Base-by-base conservation (phyloP, 1,140 invertebrate species). In the Mesaphorura yosii region DNA sequence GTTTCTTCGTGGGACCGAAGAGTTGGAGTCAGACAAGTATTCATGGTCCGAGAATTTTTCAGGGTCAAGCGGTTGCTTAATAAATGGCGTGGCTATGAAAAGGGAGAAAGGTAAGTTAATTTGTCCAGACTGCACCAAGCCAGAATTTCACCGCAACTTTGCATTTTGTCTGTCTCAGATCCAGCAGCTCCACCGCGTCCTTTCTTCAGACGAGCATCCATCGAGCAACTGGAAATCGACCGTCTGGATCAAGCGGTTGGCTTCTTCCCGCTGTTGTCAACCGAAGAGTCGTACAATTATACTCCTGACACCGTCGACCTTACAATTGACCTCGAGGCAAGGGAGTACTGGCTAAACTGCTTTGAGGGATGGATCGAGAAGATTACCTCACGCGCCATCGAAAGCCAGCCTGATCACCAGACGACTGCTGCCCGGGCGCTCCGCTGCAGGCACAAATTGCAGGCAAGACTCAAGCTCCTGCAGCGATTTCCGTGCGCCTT, bases 261-360 rank as follows among this genome's bases (percentile, higher is more conserved):
- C 0, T 78, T 76, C 66, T 81, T 81, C 64, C 81, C 83, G 25
- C 68, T 86, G 10, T 62, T 86, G 15, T 68, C 72, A 50, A 73
- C 80, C 62, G 74, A 78, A 10, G 62, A 66, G 37, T 70, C 69
- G 64, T 95, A 95, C 70, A n/a, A n/a, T n/a, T n/a, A n/a, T n/a
- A 77, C 79, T 67, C 87, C 90, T 17, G 91, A 96, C 69, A 88
- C 86, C 19, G 81, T 90, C 47, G 87, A 96, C 72, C 74, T 96
- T 14, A 80, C 83, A 42, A 74, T 80, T 64, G 88, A 95, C 72
- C 73, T 75, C 58, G 84, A 87, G 69, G 91, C 90, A 19, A 75
- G 89, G 63, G 78, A 84, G 58, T 96, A 96, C 71, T 97, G 93
- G 93, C 72, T 96, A 41, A 74, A 81, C 48, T 93, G 89, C 67